Conservation (phyloP, 1,140 invertebrate genomes). For the Periplaneta americana region DNA sequence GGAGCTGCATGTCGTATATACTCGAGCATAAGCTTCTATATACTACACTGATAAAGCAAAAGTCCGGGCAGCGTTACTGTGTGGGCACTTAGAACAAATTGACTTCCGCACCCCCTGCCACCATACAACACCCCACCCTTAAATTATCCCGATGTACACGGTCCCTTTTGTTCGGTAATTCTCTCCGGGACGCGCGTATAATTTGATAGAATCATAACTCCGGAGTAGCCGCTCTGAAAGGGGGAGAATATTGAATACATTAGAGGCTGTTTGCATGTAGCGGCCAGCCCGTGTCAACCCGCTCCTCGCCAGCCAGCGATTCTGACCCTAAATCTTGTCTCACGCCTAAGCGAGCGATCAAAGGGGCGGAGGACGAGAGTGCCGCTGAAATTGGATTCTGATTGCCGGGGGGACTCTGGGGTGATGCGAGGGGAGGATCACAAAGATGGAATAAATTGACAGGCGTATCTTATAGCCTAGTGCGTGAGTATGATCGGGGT, state of each 20-base stretch:
- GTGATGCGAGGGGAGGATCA: neutral
- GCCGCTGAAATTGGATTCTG: constrained; percentile 13
- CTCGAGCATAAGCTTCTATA: neutral
- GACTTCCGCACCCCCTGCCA: constrained; percentile 11
- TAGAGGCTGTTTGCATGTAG: constrained; percentile 2
- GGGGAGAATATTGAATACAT: constrained; percentile 15
- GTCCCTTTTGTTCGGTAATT: neutral
- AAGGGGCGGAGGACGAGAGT: neutral
- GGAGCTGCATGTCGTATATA: neutral
- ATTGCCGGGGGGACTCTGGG: neutral
- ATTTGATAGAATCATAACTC: neutral
- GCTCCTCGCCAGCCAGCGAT: neutral
- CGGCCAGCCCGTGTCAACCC: too few species aligned
- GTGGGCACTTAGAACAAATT: constrained; percentile 18
- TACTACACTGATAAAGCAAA: neutral
- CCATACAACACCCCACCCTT: neutral
- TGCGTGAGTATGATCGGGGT: neutral
- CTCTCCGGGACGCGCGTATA: neutral
- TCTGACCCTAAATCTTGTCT: constrained; percentile 9
- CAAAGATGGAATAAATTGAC: constrained; percentile 14
- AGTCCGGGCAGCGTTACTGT: constrained; percentile 1
- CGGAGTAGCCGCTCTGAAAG: neutral
- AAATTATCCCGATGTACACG: neutral
- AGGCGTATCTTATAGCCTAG: constrained; percentile 2
- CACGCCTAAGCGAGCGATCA: constrained; percentile 13